Evolutionary conservation across 2,888 invertebrate genomes (phyloP).

Genomic region (Nycteola revayana): DNA sequence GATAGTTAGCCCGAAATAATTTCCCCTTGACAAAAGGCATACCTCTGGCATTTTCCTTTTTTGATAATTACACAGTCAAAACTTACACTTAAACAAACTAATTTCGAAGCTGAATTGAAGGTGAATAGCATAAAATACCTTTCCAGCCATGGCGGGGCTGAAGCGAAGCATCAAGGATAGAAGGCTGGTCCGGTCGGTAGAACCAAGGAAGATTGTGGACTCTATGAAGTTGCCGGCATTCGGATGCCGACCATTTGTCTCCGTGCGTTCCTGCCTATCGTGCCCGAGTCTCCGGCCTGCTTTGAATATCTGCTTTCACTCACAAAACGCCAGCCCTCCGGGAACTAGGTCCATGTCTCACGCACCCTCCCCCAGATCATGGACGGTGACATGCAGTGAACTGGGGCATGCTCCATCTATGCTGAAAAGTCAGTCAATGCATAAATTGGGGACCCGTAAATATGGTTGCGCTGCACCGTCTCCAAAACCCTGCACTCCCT

Average conservation of each 20-base stretch:
- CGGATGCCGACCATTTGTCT: neutral
- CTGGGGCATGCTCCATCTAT: neutral
- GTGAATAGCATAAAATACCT: conserved; percentile 63
- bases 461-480: neutral
- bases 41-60: no score
- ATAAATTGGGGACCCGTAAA: neutral
- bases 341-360: conserved; percentile 25
- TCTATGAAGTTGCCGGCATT: conserved; percentile 31
- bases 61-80: no score
- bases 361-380: conserved; percentile 3
- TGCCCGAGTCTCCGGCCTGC: conserved; percentile 42
- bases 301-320: conserved; percentile 19
- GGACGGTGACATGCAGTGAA: neutral
- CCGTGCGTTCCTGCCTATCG: conserved; percentile 44
- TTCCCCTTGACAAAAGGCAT: no score
- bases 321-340: conserved; percentile 31
- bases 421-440: neutral
- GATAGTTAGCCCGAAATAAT: no score
- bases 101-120: conserved; percentile 44
- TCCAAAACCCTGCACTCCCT: neutral
- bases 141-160: conserved; percentile 60
- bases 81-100: conserved; percentile 4
- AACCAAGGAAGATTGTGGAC: conserved; percentile 37
- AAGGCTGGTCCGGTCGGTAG: conserved; percentile 33
- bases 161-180: conserved; percentile 44